A percentile compares a stretch with the other conserved stretches of the same genome.
These are phyloP conservation scores for Steinernema carpocapsae DNA, from an alignment of 2,888 invertebrate genomes.

Conservation along the genomic window DNA sequence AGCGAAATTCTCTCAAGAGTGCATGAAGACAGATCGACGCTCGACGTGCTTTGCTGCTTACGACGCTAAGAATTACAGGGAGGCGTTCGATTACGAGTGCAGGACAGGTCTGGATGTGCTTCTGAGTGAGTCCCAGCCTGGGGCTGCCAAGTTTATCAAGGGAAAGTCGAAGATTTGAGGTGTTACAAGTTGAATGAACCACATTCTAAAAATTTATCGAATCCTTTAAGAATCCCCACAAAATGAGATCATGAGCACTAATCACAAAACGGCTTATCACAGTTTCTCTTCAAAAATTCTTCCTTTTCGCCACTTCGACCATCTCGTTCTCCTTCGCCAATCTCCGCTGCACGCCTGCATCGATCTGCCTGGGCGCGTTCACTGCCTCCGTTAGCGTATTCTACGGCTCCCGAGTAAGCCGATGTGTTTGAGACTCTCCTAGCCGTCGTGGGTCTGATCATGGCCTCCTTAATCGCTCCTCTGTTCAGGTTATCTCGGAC, in stretches of 20 bases:
- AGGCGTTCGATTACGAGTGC: slow-evolving; percentile 68
- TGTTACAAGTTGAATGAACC: too few species aligned
- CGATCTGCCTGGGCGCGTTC: slow-evolving; percentile 16
- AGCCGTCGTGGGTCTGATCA: not conserved
- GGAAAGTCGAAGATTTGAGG: slow-evolving; percentile 10
- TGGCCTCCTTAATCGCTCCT: slow-evolving; percentile 1
- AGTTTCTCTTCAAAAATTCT: not conserved
- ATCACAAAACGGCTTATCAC: too few species aligned
- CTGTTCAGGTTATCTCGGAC: slow-evolving; percentile 2
- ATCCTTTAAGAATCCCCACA: not conserved
- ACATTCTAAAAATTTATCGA: too few species aligned
- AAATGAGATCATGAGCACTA: not conserved
- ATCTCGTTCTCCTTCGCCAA: slow-evolving; percentile 18
- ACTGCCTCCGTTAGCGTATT: slow-evolving; percentile 13
- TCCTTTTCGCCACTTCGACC: slow-evolving; percentile 16
- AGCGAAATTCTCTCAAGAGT: slow-evolving; percentile 81
- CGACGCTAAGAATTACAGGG: slow-evolving; percentile 59
- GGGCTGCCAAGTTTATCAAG: slow-evolving; percentile 30
- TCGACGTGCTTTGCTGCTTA: slow-evolving; percentile 69
- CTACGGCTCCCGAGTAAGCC: not conserved
- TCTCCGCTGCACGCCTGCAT: not conserved
- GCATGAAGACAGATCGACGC: slow-evolving; percentile 69
- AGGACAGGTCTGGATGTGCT: slow-evolving; percentile 46
- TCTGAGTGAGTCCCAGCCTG: slow-evolving; percentile 38
- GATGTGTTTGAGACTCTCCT: not conserved